Evolutionary conservation across 2,797 vertebrate species (phyloP).

Genomic region (Melanotaenia pygmaea): DNA sequence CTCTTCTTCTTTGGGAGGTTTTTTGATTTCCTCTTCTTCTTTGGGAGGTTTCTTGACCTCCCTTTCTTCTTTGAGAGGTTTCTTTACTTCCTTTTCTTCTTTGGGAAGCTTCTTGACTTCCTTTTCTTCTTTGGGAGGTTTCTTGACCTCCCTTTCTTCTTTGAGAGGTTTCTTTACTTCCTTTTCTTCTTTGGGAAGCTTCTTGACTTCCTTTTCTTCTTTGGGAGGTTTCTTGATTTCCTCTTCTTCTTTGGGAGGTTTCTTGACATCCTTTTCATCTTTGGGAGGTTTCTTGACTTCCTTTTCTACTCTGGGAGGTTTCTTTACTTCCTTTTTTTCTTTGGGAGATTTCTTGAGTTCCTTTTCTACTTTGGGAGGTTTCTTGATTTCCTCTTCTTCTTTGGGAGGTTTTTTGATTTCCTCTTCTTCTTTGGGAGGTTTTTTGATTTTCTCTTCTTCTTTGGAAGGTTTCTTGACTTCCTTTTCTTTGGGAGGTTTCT

Average conservation of each 20-base stretch:
- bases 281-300: too few relatives aligned
- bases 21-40: slow-evolving; percentile 8
- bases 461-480: too few relatives aligned
- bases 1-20: background rate
- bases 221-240: background rate
- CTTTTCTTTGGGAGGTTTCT: too few relatives aligned
- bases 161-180: background rate
- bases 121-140: slow-evolving; percentile 18
- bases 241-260: background rate
- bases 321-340: too few relatives aligned
- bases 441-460: too few relatives aligned
- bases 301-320: too few relatives aligned
- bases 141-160: slow-evolving; percentile 2
- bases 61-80: slow-evolving; percentile 7
- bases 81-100: slow-evolving; percentile 4
- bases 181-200: background rate
- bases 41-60: background rate
- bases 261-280: too few relatives aligned
- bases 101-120: slow-evolving; percentile 44
- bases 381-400: too few relatives aligned
- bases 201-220: background rate
- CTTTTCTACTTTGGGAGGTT: background rate
- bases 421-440: background rate
- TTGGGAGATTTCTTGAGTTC: fast-evolving
- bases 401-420: background rate